Percentiles rank a stretch among this genome's conserved stretches.
phyloP scores from a whole-genome alignment of 2,797 vertebrate genomes.

The Simalia tracyae region DNA sequence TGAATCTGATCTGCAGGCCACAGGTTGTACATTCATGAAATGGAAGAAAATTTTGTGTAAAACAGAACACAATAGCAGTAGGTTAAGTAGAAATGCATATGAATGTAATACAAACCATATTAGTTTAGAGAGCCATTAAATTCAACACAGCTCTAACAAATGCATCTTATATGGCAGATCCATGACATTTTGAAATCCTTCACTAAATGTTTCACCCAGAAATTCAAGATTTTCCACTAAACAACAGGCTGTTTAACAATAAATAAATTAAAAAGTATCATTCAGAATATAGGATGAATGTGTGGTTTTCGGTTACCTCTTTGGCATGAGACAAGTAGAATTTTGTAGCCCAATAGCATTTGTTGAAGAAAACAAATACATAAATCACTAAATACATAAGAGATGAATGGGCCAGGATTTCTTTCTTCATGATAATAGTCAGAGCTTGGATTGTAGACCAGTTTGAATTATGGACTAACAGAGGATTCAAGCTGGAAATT shows the following conservation, averaged over 20 bases:
- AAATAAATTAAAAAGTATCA: conserved; percentile 56
- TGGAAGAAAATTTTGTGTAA: too few species aligned
- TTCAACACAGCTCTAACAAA: neutral
- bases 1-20: too few species aligned
- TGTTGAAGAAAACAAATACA: conserved; percentile 46
- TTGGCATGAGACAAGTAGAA: conserved; percentile 23
- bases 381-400: neutral
- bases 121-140: neutral
- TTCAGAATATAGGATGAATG: conserved; percentile 37
- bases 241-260: conserved; percentile 58
- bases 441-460: conserved; percentile 49
- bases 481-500: conserved; percentile 63
- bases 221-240: conserved; percentile 33
- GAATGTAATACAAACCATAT: too few species aligned
- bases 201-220: neutral
- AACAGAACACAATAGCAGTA: too few species aligned
- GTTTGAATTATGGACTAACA: conserved; percentile 38
- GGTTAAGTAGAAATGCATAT: too few species aligned
- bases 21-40: too few species aligned
- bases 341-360: conserved; percentile 51
- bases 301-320: conserved; percentile 50
- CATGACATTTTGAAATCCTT: conserved; percentile 31
- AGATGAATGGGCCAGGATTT: conserved; percentile 41
- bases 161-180: neutral
- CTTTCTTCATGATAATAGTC: conserved; percentile 30